A percentile compares a stretch with the other conserved stretches of the same genome.
Conservation (phyloP, 2,888 invertebrate genomes). For the Agrilus biguttatus region DNA sequence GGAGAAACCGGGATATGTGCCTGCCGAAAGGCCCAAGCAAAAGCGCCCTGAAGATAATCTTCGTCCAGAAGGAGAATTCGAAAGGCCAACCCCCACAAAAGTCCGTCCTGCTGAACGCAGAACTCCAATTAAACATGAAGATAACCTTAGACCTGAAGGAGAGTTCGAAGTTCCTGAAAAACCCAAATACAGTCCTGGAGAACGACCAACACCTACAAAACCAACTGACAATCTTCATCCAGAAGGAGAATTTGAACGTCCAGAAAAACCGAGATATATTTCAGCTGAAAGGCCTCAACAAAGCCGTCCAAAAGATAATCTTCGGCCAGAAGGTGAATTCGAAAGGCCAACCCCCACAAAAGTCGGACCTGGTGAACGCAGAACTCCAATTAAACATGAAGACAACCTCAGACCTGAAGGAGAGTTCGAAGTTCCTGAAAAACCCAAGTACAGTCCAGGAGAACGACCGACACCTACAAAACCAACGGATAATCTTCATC, state of each 20-base stretch:
- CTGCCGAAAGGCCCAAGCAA: constrained; percentile 28
- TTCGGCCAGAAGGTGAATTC: constrained; percentile 33
- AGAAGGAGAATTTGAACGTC: constrained; percentile 37
- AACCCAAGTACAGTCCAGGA: constrained; percentile 28
- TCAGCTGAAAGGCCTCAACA: constrained; percentile 30
- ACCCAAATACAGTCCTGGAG: constrained; percentile 30
- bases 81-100: constrained; percentile 31
- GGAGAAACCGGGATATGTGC: constrained; percentile 18
- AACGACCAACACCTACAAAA: constrained; percentile 35
- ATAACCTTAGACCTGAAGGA: constrained; percentile 42
- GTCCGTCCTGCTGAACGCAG: constrained; percentile 31
- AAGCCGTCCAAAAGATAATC: constrained; percentile 34
- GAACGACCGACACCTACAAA: constrained; percentile 38
- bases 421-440: constrained; percentile 27
- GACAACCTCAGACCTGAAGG: constrained; percentile 26
- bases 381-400: constrained; percentile 26
- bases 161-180: constrained; percentile 36
- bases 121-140: constrained; percentile 30
- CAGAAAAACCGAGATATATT: constrained; percentile 16
- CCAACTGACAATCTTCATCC: constrained; percentile 35
- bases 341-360: constrained; percentile 20
- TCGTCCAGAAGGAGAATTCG: constrained; percentile 32
- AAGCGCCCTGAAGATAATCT: constrained; percentile 35
- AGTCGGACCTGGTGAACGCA: constrained; percentile 22
- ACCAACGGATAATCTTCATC: constrained; percentile 40